Conservation (phyloP, 2,113 vertebrate species). For the Anarrhichthys ocellatus region DNA sequence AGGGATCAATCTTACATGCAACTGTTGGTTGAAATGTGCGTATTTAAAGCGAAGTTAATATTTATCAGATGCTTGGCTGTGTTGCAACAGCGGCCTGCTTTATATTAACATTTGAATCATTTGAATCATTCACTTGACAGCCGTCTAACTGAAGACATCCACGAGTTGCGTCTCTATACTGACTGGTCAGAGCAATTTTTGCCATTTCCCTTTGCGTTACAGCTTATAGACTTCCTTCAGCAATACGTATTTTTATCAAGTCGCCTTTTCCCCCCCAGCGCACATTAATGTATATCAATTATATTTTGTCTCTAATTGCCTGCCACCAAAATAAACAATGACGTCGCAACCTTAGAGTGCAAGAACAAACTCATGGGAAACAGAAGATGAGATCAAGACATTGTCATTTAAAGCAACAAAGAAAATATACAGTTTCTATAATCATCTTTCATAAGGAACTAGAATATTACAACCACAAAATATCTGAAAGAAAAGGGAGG, state of each 20-base stretch:
- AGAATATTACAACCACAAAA: background rate
- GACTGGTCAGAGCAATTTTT: constrained; percentile 37
- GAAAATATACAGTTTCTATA: background rate
- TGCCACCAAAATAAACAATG: constrained; percentile 21
- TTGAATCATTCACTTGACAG: constrained; percentile 12
- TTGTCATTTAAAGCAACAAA: background rate
- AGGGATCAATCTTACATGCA: constrained; percentile 22
- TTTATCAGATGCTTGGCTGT: constrained; percentile 33
- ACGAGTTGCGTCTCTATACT: constrained; percentile 4
- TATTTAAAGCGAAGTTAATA: constrained; percentile 21
- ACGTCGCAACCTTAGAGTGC: constrained; percentile 24
- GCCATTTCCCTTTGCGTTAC: constrained; percentile 30
- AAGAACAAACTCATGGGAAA: constrained; percentile 16
- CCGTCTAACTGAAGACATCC: constrained; percentile 34
- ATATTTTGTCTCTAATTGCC: constrained; percentile 6
- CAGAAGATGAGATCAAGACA: constrained; percentile 2
- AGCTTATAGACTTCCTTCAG: constrained; percentile 13
- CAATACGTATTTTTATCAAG: constrained; percentile 12
- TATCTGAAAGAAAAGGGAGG: background rate
- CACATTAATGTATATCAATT: constrained; percentile 20
- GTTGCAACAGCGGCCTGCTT: constrained; percentile 36
- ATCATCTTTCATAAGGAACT: background rate
- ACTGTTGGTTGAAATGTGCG: constrained; percentile 19
- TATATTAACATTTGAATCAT: constrained; percentile 33
- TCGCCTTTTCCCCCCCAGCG: constrained; percentile 23